phyloP scores from a whole-genome alignment of 2,113 vertebrate genomes.

The Stigmatopora argus region DNA sequence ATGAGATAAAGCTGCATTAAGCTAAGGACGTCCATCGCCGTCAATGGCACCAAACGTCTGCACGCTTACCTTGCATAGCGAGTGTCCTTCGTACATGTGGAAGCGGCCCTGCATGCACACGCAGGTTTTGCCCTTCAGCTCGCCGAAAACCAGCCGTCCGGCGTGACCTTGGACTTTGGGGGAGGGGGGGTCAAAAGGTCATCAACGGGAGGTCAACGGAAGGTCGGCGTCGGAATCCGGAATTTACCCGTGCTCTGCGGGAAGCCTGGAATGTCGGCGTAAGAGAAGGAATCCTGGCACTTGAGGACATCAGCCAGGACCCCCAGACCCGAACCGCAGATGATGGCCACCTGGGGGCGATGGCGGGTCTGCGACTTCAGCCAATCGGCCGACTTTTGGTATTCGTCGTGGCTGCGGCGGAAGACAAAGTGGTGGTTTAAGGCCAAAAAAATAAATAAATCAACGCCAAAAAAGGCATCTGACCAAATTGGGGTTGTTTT shows the following conservation, averaged over 20 bases:
- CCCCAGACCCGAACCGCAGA: constrained; percentile 76
- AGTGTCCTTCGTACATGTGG: constrained; percentile 79
- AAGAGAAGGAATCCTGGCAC: constrained; percentile 67
- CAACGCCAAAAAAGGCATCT: no score
- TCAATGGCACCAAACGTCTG: no score
- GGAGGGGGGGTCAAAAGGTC: constrained; percentile 4
- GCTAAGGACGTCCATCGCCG: no score
- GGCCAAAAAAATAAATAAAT: no score
- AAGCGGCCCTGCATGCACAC: constrained; percentile 83
- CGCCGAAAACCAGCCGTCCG: constrained; percentile 72
- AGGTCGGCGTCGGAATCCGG: background rate
- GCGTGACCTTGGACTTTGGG: constrained; percentile 72
- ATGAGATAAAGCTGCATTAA: no score
- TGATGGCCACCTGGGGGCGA: constrained; percentile 75
- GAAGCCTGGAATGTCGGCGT: constrained; percentile 75
- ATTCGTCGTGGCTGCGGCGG: constrained; percentile 68
- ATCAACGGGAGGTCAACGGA: background rate
- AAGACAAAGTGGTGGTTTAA: background rate
- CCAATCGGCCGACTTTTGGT: constrained; percentile 76
- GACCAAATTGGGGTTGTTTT: no score
- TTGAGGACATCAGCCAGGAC: constrained; percentile 70
- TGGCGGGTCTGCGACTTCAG: constrained; percentile 65
- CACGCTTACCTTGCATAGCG: constrained; percentile 72
- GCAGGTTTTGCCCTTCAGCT: constrained; percentile 73
- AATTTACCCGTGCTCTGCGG: constrained; percentile 75